Evolutionary conservation across 2,113 vertebrate genomes (phyloP).

Genomic region (Neolamprologus kungweensis): DNA sequence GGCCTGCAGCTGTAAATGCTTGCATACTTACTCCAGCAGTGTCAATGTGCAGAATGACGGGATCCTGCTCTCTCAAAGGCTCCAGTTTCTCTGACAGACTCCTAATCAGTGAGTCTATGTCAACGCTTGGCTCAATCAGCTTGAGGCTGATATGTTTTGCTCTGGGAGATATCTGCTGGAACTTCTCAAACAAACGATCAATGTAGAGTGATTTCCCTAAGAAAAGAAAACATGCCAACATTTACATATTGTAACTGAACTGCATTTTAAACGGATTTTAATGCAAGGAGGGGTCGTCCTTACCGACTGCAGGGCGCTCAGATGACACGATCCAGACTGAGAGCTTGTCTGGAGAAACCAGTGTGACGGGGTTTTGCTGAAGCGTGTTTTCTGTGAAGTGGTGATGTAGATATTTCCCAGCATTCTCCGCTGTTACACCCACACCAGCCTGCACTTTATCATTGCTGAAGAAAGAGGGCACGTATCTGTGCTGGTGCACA

Average conservation of each 20-base stretch:
- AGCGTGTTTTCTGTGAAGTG: conserved; percentile 42
- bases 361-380: neutral
- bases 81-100: conserved; percentile 40
- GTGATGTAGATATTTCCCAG: conserved; percentile 49
- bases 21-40: conserved; percentile 51
- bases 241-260: neutral
- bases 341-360: conserved; percentile 53
- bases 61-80: conserved; percentile 42
- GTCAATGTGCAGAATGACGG: conserved; percentile 68
- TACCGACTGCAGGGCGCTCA: conserved; percentile 70
- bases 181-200: conserved; percentile 58
- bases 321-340: conserved; percentile 71
- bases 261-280: neutral
- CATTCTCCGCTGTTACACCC: neutral
- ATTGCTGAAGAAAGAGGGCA: conserved; percentile 70
- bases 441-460: conserved; percentile 60
- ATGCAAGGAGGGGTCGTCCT: neutral
- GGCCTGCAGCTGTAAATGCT: neutral
- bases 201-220: conserved; percentile 73
- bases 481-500: conserved; percentile 66
- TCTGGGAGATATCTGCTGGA: conserved; percentile 1
- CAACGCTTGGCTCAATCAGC: conserved; percentile 59
- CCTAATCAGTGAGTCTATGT: conserved; percentile 49
- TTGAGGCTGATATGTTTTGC: conserved; percentile 45
- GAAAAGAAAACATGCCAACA: neutral